phyloP scores from a whole-genome alignment of 2,888 invertebrate species.

The Drosophila neonasuta region DNA sequence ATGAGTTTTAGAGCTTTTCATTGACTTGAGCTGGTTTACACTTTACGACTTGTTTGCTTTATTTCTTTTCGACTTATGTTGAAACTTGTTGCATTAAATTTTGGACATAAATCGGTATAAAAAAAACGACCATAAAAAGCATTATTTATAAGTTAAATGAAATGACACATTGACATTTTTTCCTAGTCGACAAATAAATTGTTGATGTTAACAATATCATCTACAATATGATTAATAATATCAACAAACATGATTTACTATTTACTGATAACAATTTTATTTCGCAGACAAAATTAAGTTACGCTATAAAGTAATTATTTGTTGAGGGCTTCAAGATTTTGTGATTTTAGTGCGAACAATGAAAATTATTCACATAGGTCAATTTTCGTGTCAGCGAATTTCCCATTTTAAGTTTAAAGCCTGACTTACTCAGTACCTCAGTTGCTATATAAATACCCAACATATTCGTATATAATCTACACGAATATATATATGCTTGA shows the following conservation, averaged over 20 bases:
- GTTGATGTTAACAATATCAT: too few species aligned
- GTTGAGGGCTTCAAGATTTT: too few species aligned
- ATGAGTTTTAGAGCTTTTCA: conserved; percentile 6
- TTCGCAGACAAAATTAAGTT: too few species aligned
- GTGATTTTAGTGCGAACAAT: too few species aligned
- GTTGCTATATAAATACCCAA: conserved; percentile 8
- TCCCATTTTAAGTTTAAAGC: conserved; percentile 15
- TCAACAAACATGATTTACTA: too few species aligned
- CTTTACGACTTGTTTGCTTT: conserved; percentile 33
- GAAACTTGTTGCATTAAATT: conserved; percentile 36
- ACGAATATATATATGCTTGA: not conserved
- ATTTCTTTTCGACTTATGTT: conserved; percentile 1
- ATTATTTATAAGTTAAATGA: conserved; percentile 49
- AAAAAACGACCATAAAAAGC: conserved; percentile 52
- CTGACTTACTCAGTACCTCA: conserved; percentile 17
- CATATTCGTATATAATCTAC: not conserved
- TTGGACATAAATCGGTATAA: conserved; percentile 37
- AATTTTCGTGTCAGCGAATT: conserved; percentile 32
- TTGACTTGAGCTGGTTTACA: conserved; percentile 18
- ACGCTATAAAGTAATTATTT: too few species aligned
- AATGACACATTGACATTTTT: too few species aligned
- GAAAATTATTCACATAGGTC: conserved; percentile 27
- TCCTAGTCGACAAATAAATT: too few species aligned
- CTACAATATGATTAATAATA: too few species aligned
- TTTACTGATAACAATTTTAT: too few species aligned